These are phyloP conservation scores for Popillia japonica DNA, from an alignment of 1,140 invertebrate genomes.

Conservation along the genomic window DNA sequence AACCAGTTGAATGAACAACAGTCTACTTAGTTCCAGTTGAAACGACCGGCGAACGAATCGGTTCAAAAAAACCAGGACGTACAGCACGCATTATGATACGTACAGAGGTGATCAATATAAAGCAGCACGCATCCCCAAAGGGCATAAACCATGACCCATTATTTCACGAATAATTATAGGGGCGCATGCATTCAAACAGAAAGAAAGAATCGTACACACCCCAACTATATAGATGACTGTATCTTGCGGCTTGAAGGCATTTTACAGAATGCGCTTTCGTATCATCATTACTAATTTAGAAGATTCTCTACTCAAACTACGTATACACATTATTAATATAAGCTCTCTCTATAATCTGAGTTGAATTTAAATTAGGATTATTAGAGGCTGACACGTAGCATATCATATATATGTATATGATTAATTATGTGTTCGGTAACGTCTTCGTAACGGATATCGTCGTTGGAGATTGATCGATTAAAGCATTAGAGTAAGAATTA, in stretches of 20 bases:
- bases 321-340: neutral
- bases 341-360: neutral
- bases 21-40: conserved; percentile 20
- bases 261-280: neutral
- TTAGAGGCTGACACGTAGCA: neutral
- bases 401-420: neutral
- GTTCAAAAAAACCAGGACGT: neutral
- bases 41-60: neutral
- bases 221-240: neutral
- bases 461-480: conserved; percentile 20
- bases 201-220: neutral
- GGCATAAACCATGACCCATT: conserved; percentile 28
- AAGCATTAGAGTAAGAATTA: conserved; percentile 19
- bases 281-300: neutral
- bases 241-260: neutral
- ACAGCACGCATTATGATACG: neutral
- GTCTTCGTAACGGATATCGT: conserved; percentile 18
- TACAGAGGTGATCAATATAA: conserved; percentile 6
- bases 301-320: neutral
- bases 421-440: conserved; percentile 23
- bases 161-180: conserved; percentile 32
- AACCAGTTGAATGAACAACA: conserved; percentile 16
- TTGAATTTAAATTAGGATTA: conserved; percentile 18
- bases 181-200: neutral
- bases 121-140: conserved; percentile 25